Conservation (phyloP, 2,888 invertebrate species). For the Metellina segmentata region DNA sequence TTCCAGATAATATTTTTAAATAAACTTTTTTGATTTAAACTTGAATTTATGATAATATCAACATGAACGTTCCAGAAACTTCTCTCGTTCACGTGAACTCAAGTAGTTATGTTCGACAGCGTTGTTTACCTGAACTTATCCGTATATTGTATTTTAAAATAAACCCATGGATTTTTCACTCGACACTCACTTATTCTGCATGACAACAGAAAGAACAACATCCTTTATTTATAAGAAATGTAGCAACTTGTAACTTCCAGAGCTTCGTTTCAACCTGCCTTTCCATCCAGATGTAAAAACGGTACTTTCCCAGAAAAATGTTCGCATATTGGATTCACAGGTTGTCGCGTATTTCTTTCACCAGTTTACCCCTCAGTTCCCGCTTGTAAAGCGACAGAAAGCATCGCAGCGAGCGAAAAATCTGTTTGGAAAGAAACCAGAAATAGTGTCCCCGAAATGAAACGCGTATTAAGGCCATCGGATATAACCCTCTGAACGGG, state of each 20-base stretch:
- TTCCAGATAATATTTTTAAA: too few species aligned
- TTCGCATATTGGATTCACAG: neutral
- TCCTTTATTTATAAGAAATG: neutral
- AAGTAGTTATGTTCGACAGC: too few species aligned
- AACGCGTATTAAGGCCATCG: constrained; percentile 7
- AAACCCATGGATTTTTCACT: too few species aligned
- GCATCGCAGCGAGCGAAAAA: too few species aligned
- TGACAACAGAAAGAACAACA: neutral
- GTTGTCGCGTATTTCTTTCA: neutral
- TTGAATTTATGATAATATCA: too few species aligned
- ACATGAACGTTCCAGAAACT: too few species aligned
- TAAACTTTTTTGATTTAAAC: too few species aligned
- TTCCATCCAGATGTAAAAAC: neutral
- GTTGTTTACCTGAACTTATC: too few species aligned
- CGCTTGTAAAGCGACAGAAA: too few species aligned
- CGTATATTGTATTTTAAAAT: too few species aligned
- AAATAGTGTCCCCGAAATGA: neutral
- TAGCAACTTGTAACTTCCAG: neutral
- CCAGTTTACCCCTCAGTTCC: neutral
- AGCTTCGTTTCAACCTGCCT: neutral
- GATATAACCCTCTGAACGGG: neutral
- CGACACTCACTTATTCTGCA: too few species aligned
- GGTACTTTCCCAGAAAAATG: neutral
- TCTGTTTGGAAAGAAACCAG: neutral
- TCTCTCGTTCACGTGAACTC: too few species aligned